Conservation (phyloP, 2,797 vertebrate genomes). For the Discoglossus pictus region DNA sequence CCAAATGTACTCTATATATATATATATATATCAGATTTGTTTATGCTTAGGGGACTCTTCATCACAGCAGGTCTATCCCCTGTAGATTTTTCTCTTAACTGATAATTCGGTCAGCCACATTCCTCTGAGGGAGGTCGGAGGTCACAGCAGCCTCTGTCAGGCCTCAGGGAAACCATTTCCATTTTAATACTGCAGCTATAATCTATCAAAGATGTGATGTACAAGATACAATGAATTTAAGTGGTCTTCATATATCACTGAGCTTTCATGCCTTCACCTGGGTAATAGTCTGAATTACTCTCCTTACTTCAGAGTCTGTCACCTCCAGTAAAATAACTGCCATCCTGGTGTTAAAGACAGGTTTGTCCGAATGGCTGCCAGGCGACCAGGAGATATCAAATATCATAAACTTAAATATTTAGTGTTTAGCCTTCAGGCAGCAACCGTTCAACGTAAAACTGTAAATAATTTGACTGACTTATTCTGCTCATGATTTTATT, state of each 20-base stretch:
- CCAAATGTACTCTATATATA: too few species aligned
- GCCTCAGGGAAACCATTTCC: constrained; percentile 91
- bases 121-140: constrained; percentile 84
- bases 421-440: constrained; percentile 54
- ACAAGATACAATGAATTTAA: constrained; percentile 90
- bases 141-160: constrained; percentile 82
- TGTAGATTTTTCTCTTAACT: constrained; percentile 82
- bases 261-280: constrained; percentile 85
- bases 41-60: constrained; percentile 71
- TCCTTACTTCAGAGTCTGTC: constrained; percentile 86
- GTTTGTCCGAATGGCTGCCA: constrained; percentile 73
- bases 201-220: constrained; percentile 94
- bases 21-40: constrained; percentile 27
- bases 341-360: constrained; percentile 75
- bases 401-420: constrained; percentile 75
- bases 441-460: constrained; percentile 63
- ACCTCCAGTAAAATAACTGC: constrained; percentile 81
- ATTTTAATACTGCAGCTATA: constrained; percentile 98
- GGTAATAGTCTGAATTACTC: constrained; percentile 87
- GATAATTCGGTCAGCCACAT: constrained; percentile 86
- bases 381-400: constrained; percentile 66
- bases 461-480: constrained; percentile 59
- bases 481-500: constrained; percentile 66
- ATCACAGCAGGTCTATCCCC: constrained; percentile 77
- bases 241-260: constrained; percentile 87